Conservation (phyloP, 2,113 vertebrate genomes). For the Orcinus orca region DNA sequence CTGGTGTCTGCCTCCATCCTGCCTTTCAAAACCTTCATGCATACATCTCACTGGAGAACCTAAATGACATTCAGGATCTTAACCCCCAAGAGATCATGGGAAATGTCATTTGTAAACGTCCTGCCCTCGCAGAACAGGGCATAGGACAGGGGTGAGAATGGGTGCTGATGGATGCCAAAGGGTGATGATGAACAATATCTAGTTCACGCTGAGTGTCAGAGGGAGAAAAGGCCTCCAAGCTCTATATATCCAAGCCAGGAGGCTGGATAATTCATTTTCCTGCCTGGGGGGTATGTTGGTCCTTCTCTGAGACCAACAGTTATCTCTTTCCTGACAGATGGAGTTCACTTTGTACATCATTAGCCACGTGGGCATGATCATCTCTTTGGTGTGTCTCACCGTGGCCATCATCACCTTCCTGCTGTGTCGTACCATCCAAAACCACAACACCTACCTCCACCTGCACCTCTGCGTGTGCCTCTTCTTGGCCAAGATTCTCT, state of each 20-base stretch:
- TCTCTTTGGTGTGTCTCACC: conserved; percentile 73
- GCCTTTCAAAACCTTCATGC: neutral
- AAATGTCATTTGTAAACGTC: neutral
- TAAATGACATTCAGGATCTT: neutral
- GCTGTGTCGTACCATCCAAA: conserved; percentile 68
- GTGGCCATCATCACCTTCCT: conserved; percentile 77
- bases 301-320: neutral
- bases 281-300: too few relatives aligned
- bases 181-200: neutral
- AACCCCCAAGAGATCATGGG: neutral
- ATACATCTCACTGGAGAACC: neutral
- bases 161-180: neutral
- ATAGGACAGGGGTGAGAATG: neutral
- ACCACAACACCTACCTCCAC: conserved; percentile 75
- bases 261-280: neutral
- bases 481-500: conserved; percentile 77
- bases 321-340: conserved; percentile 37
- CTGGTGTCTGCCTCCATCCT: neutral
- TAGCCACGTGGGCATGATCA: conserved; percentile 49
- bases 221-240: neutral
- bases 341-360: conserved; percentile 38
- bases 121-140: neutral
- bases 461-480: conserved; percentile 79
- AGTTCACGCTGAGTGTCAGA: neutral
- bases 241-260: neutral